phyloP scores from a whole-genome alignment of 2,797 vertebrate genomes.

The Esox lucius region DNA sequence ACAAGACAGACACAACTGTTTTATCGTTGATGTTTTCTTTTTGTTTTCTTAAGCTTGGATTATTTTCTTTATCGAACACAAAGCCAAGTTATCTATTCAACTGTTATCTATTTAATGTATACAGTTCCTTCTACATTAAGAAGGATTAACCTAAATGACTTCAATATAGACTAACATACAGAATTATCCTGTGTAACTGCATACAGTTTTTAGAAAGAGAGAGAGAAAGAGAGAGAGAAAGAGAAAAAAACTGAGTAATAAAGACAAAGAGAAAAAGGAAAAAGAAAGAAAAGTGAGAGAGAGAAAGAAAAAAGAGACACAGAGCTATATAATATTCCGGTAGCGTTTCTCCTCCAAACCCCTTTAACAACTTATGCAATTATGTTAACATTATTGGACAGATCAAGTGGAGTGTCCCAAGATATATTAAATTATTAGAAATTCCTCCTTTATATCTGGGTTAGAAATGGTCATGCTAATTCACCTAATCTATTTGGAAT shows the following conservation, averaged over 20 bases:
- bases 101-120: neutral
- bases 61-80: constrained; percentile 26
- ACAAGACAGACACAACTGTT: constrained; percentile 15
- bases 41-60: constrained; percentile 39
- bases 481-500: constrained; percentile 73
- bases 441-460: constrained; percentile 80
- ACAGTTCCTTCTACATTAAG: neutral
- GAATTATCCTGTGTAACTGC: neutral
- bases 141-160: neutral
- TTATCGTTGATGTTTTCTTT: constrained; percentile 57
- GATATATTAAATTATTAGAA: constrained; percentile 85
- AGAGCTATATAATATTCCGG: constrained; percentile 61
- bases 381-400: constrained; percentile 85
- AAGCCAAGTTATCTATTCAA: neutral
- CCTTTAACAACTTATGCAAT: constrained; percentile 78
- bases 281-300: constrained; percentile 1
- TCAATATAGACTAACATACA: neutral
- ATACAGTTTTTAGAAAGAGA: neutral
- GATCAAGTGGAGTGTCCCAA: constrained; percentile 79
- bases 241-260: constrained; percentile 22
- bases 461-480: constrained; percentile 83
- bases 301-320: constrained; percentile 18
- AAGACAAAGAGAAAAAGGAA: constrained; percentile 5
- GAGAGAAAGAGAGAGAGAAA: constrained; percentile 27
- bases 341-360: constrained; percentile 60